Base-by-base conservation (phyloP, 37 sponge, comb jelly and placozoan species). In the Hormiphora californensis region DNA sequence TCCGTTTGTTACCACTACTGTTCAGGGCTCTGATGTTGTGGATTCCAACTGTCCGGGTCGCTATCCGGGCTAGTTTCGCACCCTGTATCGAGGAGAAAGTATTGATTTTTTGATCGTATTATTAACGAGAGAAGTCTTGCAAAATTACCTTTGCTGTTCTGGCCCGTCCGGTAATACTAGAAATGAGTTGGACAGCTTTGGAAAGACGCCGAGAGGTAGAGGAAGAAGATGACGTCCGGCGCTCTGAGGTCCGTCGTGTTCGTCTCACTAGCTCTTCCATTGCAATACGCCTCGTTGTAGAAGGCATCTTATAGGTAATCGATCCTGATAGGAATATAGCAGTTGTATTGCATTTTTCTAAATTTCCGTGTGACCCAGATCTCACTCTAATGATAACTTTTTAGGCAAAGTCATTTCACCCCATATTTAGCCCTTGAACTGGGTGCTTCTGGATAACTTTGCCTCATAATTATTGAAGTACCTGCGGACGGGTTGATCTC, bases 201-300 rank as follows among this genome's bases (percentile, higher is more conserved):
- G 46, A 8, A 12, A 73, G 40, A 1, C 46, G 17, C 1, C 44
- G 12, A 3, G 46, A 43, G 12, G 27, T 21, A 7, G 31, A 28
- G 11, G 35, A 33, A 19, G 41, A 1, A 19, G 38, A 2, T 8
- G 43, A 43, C 27, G 41, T 73, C 2, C 81, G 81, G 4, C 67
- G 33, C 1, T 65, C 67, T 27, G 81, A 19, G 25, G 81, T 21
- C 15, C 81, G 41, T 4, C 81, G 81, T 8, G 44, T 73, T 4
- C 81, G 81, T n/a, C 81, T 39, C n/a, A 73, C 44, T 28, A 73
- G 2, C 27, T 73, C 81, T 46, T 73, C 81, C 81, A 73, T 73
- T 0, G 81, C 81, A 1, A 73, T 1, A 39, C 81, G 81, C 27
- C 81, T 39, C 1, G 81, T 73, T 21, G 81, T 11, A 1, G 46